Conservation (phyloP, 2,113 vertebrate genomes). For the Speoplatyrhinus poulsoni region DNA sequence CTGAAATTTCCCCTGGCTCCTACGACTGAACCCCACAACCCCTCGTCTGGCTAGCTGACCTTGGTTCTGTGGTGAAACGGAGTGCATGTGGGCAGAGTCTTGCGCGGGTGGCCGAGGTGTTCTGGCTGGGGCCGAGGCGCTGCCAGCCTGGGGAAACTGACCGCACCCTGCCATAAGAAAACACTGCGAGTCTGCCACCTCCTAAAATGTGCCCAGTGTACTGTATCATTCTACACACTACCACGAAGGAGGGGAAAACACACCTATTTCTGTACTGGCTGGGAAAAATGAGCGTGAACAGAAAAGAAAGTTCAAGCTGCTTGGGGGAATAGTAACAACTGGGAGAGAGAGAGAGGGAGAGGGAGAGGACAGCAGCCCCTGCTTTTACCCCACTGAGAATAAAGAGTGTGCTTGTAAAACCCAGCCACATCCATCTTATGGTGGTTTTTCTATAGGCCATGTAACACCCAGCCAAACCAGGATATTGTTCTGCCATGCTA, state of each 20-base stretch:
- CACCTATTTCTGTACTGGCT: constrained; percentile 67
- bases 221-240: constrained; percentile 29
- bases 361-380: constrained; percentile 12
- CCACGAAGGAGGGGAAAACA: constrained; percentile 46
- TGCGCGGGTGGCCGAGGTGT: constrained; percentile 70
- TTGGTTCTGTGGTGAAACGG: constrained; percentile 49
- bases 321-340: constrained; percentile 39
- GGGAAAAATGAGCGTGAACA: constrained; percentile 50
- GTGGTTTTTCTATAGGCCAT: neutral
- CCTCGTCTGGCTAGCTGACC: constrained; percentile 53
- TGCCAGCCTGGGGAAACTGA: constrained; percentile 46
- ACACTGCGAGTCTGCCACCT: constrained; percentile 52
- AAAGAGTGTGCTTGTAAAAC: constrained; percentile 13
- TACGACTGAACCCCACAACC: constrained; percentile 48
- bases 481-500: constrained; percentile 39
- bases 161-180: constrained; percentile 67
- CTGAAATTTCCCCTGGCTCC: constrained; percentile 53
- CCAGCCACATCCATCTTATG: constrained; percentile 13
- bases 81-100: constrained; percentile 50
- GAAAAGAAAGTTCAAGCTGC: constrained; percentile 23
- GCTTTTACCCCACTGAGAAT: constrained; percentile 40
- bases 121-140: constrained; percentile 42
- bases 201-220: constrained; percentile 38
- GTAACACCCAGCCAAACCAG: neutral
- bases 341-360: neutral